Base-by-base conservation (phyloP, 2,888 invertebrate species). In the Ichneumon xanthorius region DNA sequence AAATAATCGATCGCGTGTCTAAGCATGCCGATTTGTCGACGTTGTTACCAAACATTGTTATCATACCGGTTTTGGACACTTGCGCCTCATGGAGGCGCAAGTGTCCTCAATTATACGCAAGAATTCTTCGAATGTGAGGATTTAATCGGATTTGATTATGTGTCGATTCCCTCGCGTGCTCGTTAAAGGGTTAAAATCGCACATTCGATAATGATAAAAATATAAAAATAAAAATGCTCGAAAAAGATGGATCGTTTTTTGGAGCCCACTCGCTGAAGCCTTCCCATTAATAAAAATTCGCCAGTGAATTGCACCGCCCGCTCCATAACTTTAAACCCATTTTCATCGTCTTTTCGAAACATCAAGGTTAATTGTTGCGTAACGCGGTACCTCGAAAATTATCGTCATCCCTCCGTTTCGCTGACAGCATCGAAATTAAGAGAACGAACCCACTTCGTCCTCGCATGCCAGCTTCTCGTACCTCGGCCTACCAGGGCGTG, bases 371-470 rank as follows among this genome's bases (percentile, higher is more conserved):
- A 63, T 63, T n/a, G n/a, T 63, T n/a, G 33, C 63, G 70, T 70
- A 55, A 58, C 79, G 58, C 53, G 40, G 53, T 50, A 4, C 61
- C n/a, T n/a, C 63, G 63, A 6, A 70, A 68, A 81, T 76, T 70
- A 68, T 70, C 75, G 61, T 63, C 26, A 53, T 55, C 30, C 48
- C 30, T 16, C 9, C 22, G 48, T 37, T 58, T 53, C 67, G 63
- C 70, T 22, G 48, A 71, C 67, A 63, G 78, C 53, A 37, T 72
- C 50, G n/a, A 55, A 50, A 80, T 68, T 16, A 75, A 75, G 82
- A 70, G 33, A 80, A 77, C 72, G 50, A 37, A 19, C 61, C 11
- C n/a, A 19, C 33, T 75, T 67, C 73, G 22, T 53, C 16, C 19
- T 50, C 33, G 45, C 30, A 33, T 33, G n/a, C 63, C 4, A 33